Conservation (phyloP, 2,888 invertebrate genomes). For the Apamea sordens region DNA sequence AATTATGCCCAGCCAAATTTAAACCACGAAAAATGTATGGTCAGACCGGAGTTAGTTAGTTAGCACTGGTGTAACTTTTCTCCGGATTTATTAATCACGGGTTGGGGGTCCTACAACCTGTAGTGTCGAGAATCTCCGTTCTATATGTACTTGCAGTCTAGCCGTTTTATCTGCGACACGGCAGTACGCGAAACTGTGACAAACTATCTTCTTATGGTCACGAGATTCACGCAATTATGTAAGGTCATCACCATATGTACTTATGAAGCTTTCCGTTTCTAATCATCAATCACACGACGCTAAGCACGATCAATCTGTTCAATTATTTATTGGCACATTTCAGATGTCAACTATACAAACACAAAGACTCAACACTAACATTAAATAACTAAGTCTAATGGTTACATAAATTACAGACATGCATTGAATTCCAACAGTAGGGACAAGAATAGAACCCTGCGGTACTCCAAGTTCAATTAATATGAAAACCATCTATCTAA, state of each 20-base stretch:
- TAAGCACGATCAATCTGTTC: constrained; percentile 18
- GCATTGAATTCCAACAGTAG: constrained; percentile 40
- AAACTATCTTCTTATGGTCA: constrained; percentile 25
- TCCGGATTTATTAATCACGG: not conserved
- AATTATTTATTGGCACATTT: constrained; percentile 42
- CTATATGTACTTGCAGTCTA: not conserved
- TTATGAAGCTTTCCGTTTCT: constrained; percentile 27
- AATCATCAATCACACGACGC: constrained; percentile 11
- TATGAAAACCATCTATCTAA: not conserved
- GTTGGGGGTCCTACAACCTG: too few species aligned
- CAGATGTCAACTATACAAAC: constrained; percentile 34
- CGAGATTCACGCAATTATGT: constrained; percentile 16
- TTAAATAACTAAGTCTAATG: constrained; percentile 51
- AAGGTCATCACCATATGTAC: constrained; percentile 9
- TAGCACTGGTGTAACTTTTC: not conserved
- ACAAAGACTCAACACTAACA: constrained; percentile 35
- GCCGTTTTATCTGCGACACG: not conserved
- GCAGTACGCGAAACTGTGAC: not conserved
- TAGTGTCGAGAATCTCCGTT: not conserved
- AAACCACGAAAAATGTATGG: not conserved
- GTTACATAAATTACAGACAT: constrained; percentile 47
- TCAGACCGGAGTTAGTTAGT: not conserved
- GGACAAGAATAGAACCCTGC: constrained; percentile 34
- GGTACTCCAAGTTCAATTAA: constrained; percentile 20
- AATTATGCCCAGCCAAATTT: too few species aligned